Base-by-base conservation (phyloP, 2,888 invertebrate genomes). In the Chelonus formosanus region DNA sequence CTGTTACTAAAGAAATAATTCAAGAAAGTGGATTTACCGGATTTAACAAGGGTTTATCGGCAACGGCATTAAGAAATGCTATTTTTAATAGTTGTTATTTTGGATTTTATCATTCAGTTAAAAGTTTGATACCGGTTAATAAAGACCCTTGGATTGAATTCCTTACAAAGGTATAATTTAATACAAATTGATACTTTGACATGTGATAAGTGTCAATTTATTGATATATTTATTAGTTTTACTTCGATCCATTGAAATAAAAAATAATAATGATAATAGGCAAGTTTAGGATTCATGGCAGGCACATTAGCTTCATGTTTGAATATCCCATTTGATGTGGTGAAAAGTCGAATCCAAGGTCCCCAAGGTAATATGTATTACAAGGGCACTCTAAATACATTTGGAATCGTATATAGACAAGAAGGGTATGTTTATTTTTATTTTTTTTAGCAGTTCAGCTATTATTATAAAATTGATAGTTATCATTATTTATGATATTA, bases 251-350 rank as follows among this genome's bases (percentile, higher is more conserved):
- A 20, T 20, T 20, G 20, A 20, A 20, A 20, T 20, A 20, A 52
- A 50, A n/a, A 31, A 34, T 65, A 52, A 20, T 54, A 48, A 57
- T 31, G 8, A 20, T n/a, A 20, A 36, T 34, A 75, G 74, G 72
- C 95, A 47, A 85, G 88, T 0, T 92, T 97, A 74, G 97, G 97
- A 47, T 95, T 97, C 78, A 87, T 89, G 6, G 94, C 96, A 7
- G 97, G 97, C 3, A 92, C 93, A 0, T 83, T 96, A 44, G 96
- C 92, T 5, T 96, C 96, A 4, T 90, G 92, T 73, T 86, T 92
- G 55, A 97, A 97, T 84, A 97, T 97, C 85, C 97, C 97, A 4
- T 97, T 97, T 84, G 97, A 97, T 82, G 97, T 97, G 36, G 97
- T 95, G 34, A 97, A 97, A 85, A 96, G 95, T 74, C 88, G 97